phyloP scores from a whole-genome alignment of 2,113 vertebrate genomes.

The Oophaga pumilio region DNA sequence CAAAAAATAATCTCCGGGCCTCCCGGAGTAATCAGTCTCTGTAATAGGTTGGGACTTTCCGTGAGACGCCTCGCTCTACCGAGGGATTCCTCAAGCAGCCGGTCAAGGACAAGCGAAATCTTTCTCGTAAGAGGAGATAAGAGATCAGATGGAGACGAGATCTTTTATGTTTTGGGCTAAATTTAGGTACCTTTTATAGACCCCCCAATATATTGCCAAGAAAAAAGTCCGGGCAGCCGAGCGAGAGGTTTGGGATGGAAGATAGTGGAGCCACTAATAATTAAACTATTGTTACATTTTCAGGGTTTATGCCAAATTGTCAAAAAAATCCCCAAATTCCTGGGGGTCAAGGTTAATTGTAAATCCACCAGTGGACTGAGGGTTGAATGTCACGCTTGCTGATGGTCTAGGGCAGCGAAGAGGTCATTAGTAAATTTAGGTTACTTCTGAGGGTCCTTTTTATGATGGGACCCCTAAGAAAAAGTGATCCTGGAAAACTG shows the following conservation, averaged over 20 bases:
- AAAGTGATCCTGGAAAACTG: neutral
- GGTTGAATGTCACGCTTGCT: neutral
- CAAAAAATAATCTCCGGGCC: slow-evolving; percentile 42
- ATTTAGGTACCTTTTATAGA: slow-evolving; percentile 61
- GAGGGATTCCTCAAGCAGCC: slow-evolving; percentile 47
- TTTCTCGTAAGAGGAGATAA: slow-evolving; percentile 36
- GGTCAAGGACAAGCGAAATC: slow-evolving; percentile 45
- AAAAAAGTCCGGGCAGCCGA: neutral
- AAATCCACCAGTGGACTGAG: neutral
- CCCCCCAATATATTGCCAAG: slow-evolving; percentile 54
- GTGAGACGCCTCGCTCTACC: slow-evolving; percentile 17
- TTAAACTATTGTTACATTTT: neutral
- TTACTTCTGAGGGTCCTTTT: neutral
- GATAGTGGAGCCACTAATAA: neutral
- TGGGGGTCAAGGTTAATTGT: neutral
- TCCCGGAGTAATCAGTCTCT: slow-evolving; percentile 54
- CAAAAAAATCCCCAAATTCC: neutral
- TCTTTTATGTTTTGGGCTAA: slow-evolving; percentile 60
- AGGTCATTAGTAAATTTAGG: neutral
- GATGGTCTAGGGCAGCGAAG: neutral
- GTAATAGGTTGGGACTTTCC: slow-evolving; percentile 55
- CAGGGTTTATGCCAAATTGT: neutral
- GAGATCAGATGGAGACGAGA: slow-evolving; percentile 62
- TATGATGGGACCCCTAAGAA: neutral
- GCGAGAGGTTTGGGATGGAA: neutral